Conservation (phyloP, 2,113 vertebrate species). For the Panthera tigris region DNA sequence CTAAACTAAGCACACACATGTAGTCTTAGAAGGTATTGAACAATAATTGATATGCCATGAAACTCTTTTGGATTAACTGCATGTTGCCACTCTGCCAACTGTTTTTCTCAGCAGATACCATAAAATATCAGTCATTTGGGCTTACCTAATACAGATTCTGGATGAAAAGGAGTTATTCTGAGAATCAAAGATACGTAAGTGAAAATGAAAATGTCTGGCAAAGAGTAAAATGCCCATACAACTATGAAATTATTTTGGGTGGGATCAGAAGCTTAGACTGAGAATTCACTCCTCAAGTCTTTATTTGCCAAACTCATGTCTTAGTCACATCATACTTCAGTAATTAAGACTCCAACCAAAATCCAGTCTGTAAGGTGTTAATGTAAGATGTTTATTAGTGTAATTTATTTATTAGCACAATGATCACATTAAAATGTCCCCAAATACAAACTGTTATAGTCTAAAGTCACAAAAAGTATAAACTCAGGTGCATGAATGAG, state of each 20-base stretch:
- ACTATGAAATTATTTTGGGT: background rate
- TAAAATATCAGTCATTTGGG: background rate
- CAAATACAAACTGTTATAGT: slow-evolving; percentile 71
- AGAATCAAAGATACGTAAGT: background rate
- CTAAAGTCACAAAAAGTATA: slow-evolving; percentile 55
- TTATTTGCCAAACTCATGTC: slow-evolving; percentile 32
- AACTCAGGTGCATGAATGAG: slow-evolving; percentile 13
- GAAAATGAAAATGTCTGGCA: background rate
- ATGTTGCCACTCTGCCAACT: background rate
- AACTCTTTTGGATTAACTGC: background rate
- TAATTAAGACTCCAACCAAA: slow-evolving; percentile 77
- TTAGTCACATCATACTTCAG: slow-evolving; percentile 18
- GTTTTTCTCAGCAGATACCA: background rate
- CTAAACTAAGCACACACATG: background rate
- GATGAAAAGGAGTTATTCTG: background rate
- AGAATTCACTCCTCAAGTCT: background rate
- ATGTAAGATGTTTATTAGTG: slow-evolving; percentile 83
- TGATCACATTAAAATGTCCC: slow-evolving; percentile 76
- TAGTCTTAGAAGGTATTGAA: background rate
- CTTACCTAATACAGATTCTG: background rate
- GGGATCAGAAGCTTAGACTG: background rate
- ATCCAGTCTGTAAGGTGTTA: slow-evolving; percentile 65
- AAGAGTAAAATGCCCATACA: background rate
- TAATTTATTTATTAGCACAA: slow-evolving; percentile 82
- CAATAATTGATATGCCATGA: background rate